Evolutionary conservation across 2,888 invertebrate species (phyloP).

Genomic region (Seira musarum): DNA sequence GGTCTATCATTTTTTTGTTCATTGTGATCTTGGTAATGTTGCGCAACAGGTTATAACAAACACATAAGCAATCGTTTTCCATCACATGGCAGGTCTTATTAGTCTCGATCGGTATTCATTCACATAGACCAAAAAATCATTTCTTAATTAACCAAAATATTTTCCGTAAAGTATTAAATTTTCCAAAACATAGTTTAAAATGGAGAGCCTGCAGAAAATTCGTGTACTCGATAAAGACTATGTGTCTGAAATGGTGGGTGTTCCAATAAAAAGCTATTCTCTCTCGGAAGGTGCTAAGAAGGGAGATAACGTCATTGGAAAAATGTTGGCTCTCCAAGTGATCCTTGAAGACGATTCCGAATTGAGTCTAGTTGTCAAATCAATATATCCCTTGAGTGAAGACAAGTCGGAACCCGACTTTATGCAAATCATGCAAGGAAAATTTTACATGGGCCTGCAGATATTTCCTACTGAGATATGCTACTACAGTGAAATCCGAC

Average conservation of each 20-base stretch:
- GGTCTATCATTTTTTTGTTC: no score
- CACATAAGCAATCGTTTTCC: no score
- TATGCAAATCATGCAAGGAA: background rate
- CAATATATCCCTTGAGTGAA: conserved; percentile 35
- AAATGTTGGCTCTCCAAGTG: conserved; percentile 48
- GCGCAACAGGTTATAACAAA: no score
- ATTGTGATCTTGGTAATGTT: no score
- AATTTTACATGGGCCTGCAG: background rate
- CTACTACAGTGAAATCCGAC: conserved; percentile 39
- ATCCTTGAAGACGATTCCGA: background rate
- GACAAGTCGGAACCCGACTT: conserved; percentile 25
- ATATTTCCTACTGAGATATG: conserved; percentile 53
- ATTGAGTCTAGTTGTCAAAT: conserved; percentile 16
- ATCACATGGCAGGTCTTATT: no score
- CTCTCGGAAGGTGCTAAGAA: conserved; percentile 24
- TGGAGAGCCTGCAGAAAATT: background rate
- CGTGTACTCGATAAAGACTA: conserved; percentile 11
- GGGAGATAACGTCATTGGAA: conserved; percentile 63
- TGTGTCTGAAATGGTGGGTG: conserved; percentile 41
- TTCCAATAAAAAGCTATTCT: conserved; percentile 40
- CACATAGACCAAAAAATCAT: no score
- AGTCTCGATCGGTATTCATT: no score
- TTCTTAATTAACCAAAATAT: no score
- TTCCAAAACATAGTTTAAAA: no score
- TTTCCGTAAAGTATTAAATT: no score